phyloP scores from a whole-genome alignment of 37 sponge, comb jelly and placozoan genomes.

The Oopsacas minuta region DNA sequence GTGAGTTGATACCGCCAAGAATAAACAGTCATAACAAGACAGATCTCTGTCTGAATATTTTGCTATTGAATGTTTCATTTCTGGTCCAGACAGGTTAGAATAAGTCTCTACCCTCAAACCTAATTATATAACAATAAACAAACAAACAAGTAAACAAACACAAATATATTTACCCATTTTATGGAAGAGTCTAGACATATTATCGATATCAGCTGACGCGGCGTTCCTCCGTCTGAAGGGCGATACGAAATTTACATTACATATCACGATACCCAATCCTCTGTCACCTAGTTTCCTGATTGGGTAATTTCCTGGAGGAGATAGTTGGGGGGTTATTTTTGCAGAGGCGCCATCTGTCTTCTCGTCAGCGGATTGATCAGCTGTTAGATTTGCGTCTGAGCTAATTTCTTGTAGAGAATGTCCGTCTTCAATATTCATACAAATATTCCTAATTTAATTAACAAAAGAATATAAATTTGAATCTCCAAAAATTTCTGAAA shows the following conservation, averaged over 20 bases:
- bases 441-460: background rate
- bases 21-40: slow-evolving; percentile 36
- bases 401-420: background rate
- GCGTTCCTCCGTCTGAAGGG: background rate
- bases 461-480: background rate
- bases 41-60: slow-evolving; percentile 27
- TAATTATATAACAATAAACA: too few relatives aligned
- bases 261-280: background rate
- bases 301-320: background rate
- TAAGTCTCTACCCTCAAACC: background rate
- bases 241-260: background rate
- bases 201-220: background rate
- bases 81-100: background rate
- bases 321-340: background rate
- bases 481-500: background rate
- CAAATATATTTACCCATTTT: background rate
- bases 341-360: background rate
- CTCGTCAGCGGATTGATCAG: background rate
- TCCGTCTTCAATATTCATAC: background rate
- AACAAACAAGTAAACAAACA: too few relatives aligned
- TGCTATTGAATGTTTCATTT: background rate
- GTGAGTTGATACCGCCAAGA: slow-evolving; percentile 53
- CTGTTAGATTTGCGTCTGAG: background rate
- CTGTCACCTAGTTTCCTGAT: background rate
- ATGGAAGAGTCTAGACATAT: background rate